Conservation (phyloP, 2,888 invertebrate genomes). For the Nysson spinosus region DNA sequence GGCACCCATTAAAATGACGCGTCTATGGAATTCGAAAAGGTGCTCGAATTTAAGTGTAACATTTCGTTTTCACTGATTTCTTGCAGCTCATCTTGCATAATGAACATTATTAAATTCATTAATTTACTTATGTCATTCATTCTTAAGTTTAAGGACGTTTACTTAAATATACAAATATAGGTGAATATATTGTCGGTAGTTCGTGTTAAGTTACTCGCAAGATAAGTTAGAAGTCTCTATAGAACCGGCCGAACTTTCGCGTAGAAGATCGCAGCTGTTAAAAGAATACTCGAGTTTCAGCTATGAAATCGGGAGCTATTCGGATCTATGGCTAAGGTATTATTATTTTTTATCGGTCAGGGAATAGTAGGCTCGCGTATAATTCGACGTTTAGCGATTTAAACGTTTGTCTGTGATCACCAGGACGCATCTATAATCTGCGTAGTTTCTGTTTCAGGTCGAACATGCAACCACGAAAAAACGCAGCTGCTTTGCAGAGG, state of each 20-base stretch:
- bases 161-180: no score
- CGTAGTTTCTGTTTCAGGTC: constrained; percentile 55
- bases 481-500: constrained; percentile 67
- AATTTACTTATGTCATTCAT: no score
- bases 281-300: constrained; percentile 32
- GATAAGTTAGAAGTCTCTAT: no score
- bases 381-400: constrained; percentile 76
- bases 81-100: no score
- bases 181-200: no score
- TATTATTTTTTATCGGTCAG: constrained; percentile 72
- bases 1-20: no score
- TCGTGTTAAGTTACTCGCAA: no score
- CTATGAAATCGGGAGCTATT: constrained; percentile 57
- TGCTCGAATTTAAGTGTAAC: no score
- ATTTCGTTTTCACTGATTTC: no score
- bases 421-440: constrained; percentile 74
- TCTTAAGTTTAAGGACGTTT: no score
- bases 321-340: constrained; percentile 65
- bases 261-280: constrained; percentile 49
- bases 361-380: constrained; percentile 57
- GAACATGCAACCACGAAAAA: constrained; percentile 67
- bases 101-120: no score
- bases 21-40: no score
- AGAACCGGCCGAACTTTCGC: neutral
- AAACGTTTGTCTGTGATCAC: constrained; percentile 76